A percentile compares a stretch with the other conserved stretches of the same genome.
Conservation (phyloP, 2,888 invertebrate species). For the Steinernema carpocapsae region DNA sequence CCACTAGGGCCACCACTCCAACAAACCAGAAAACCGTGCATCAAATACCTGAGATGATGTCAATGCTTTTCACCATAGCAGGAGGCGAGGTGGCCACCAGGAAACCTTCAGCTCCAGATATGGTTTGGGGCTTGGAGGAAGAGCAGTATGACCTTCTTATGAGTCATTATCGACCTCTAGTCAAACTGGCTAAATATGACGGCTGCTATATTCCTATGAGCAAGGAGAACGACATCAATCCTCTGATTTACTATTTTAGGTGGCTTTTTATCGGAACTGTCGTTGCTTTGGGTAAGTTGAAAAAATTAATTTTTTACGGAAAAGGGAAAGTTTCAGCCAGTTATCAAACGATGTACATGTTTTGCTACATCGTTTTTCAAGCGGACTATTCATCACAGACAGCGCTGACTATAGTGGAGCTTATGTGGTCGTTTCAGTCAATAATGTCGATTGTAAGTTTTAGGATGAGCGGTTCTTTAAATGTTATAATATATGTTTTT, state of each 20-base stretch:
- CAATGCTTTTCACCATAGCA: no score
- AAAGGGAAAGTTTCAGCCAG: neutral
- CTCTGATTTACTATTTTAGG: neutral
- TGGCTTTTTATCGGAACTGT: neutral
- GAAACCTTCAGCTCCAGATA: no score
- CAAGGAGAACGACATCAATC: neutral
- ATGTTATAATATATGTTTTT: no score
- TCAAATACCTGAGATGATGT: no score
- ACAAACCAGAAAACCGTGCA: no score
- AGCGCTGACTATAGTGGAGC: neutral
- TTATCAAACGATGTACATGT: neutral
- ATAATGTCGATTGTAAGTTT: conserved; percentile 21
- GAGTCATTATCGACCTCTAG: neutral
- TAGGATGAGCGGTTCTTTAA: neutral
- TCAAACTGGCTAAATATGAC: neutral
- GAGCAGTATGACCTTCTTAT: neutral
- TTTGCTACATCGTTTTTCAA: neutral
- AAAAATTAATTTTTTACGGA: neutral
- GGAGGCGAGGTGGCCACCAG: no score
- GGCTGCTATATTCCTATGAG: neutral
- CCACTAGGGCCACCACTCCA: no score
- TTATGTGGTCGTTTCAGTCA: conserved; percentile 11
- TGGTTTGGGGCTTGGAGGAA: neutral
- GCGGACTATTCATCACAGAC: neutral
- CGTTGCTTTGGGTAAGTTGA: neutral